Evolutionary conservation across 2,888 invertebrate genomes (phyloP).

Genomic region (Polyommatus iphigenia): DNA sequence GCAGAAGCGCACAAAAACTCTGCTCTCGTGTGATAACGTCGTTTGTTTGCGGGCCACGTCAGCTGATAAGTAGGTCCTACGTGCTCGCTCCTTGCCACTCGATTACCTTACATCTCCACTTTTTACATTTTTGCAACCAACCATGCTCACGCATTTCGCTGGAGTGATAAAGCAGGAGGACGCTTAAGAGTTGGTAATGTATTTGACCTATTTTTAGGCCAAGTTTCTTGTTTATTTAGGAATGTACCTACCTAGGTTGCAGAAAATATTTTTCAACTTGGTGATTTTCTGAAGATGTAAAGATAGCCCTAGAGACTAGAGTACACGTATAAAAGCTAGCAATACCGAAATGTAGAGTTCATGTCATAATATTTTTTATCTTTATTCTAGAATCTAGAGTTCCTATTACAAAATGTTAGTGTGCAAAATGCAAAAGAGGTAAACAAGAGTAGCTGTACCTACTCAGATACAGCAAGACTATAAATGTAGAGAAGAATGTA

Average conservation of each 20-base stretch:
- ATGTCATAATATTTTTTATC: too few species aligned
- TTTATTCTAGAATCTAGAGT: too few species aligned
- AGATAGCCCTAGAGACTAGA: too few species aligned
- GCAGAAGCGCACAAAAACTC: slow-evolving; percentile 8
- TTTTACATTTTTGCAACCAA: slow-evolving; percentile 18
- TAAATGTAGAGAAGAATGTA: too few species aligned
- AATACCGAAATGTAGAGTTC: too few species aligned
- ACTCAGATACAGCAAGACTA: too few species aligned
- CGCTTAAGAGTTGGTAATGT: neutral
- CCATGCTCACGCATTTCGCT: neutral
- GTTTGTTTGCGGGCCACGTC: slow-evolving; percentile 48
- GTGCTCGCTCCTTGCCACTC: slow-evolving; percentile 54
- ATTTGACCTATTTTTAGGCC: neutral
- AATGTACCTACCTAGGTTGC: neutral
- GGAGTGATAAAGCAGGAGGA: neutral
- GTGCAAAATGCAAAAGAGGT: too few species aligned
- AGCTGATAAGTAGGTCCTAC: slow-evolving; percentile 68
- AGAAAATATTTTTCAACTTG: too few species aligned
- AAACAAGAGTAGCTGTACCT: too few species aligned
- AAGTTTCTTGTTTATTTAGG: neutral
- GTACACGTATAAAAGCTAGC: too few species aligned
- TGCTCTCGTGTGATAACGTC: slow-evolving; percentile 33
- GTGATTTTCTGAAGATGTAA: neutral
- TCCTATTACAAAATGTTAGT: too few species aligned
- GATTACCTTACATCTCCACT: slow-evolving; percentile 34